phyloP scores from a whole-genome alignment of 2,888 invertebrate genomes.

The Creontiades dilutus region DNA sequence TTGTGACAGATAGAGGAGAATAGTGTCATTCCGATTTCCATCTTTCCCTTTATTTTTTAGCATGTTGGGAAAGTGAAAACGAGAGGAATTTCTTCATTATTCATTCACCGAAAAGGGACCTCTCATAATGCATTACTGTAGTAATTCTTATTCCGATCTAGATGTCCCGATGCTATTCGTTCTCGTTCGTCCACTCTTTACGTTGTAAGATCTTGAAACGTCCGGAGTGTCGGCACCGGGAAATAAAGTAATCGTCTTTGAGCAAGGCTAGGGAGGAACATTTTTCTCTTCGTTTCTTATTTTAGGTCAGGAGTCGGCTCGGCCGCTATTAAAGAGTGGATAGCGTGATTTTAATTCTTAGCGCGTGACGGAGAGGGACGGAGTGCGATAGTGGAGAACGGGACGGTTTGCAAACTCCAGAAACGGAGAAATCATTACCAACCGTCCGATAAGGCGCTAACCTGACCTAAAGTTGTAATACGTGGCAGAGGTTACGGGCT shows the following conservation, averaged over 20 bases:
- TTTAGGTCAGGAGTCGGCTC: slow-evolving; percentile 56
- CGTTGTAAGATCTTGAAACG: not conserved
- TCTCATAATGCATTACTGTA: too few species aligned
- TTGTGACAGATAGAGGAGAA: too few species aligned
- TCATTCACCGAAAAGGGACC: too few species aligned
- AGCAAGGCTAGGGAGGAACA: not conserved
- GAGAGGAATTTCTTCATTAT: too few species aligned
- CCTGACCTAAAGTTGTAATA: not conserved
- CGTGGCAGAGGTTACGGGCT: not conserved
- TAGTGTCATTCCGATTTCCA: too few species aligned
- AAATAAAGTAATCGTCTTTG: slow-evolving; percentile 5
- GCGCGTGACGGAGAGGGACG: slow-evolving; percentile 61
- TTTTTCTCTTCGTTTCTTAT: slow-evolving; percentile 15
- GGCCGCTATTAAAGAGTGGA: slow-evolving; percentile 28
- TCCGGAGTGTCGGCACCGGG: slow-evolving; percentile 22
- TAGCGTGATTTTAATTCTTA: slow-evolving; percentile 65
- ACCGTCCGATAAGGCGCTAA: slow-evolving; percentile 7
- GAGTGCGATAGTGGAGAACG: slow-evolving; percentile 31
- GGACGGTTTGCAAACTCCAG: slow-evolving; percentile 44
- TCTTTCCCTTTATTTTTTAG: too few species aligned
- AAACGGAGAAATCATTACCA: slow-evolving; percentile 57
- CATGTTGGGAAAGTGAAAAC: too few species aligned
- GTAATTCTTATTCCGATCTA: too few species aligned
- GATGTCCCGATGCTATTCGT: not conserved
- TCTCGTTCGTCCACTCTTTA: slow-evolving; percentile 1